Evolutionary conservation across 2,888 invertebrate species (phyloP).

Genomic region (Agonum fuliginosum): DNA sequence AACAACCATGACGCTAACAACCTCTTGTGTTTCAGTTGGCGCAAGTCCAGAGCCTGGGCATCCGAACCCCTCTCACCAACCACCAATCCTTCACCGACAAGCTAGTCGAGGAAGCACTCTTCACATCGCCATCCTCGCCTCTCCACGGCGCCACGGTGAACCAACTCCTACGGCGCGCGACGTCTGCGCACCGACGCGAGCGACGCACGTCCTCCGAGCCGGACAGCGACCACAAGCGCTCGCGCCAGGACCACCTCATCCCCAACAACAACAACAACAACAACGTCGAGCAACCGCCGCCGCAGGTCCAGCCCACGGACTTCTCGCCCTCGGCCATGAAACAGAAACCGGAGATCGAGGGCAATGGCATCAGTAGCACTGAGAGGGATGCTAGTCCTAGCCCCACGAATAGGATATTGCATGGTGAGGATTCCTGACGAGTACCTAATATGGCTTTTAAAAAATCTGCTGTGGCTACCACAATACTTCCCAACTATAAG

Average conservation of each 20-base stretch:
- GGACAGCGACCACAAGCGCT: constrained; percentile 79
- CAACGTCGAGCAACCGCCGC: constrained; percentile 69
- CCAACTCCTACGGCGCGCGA: constrained; percentile 79
- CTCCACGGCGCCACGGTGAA: constrained; percentile 77
- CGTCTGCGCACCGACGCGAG: constrained; percentile 73
- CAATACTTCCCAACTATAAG: no score
- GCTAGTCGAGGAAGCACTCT: constrained; percentile 75
- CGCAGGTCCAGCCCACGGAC: constrained; percentile 76
- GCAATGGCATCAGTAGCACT: constrained; percentile 74
- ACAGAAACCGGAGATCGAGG: constrained; percentile 70
- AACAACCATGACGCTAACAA: background rate
- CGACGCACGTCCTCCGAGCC: constrained; percentile 80
- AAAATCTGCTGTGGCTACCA: no score
- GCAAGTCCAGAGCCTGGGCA: constrained; percentile 80
- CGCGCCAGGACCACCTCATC: constrained; percentile 72
- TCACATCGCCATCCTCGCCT: constrained; percentile 75
- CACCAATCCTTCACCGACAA: constrained; percentile 72
- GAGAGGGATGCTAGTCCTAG: constrained; percentile 75
- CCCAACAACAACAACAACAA: constrained; percentile 78
- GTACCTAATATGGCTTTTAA: no score
- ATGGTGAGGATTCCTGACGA: no score
- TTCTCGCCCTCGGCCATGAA: constrained; percentile 78
- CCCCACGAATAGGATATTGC: constrained; percentile 69
- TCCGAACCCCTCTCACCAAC: constrained; percentile 69
- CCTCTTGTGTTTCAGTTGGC: constrained; percentile 75